Base-by-base conservation (phyloP, 35 echinoderm and acorn worm genomes). In the Eucidaris tribuloides region DNA sequence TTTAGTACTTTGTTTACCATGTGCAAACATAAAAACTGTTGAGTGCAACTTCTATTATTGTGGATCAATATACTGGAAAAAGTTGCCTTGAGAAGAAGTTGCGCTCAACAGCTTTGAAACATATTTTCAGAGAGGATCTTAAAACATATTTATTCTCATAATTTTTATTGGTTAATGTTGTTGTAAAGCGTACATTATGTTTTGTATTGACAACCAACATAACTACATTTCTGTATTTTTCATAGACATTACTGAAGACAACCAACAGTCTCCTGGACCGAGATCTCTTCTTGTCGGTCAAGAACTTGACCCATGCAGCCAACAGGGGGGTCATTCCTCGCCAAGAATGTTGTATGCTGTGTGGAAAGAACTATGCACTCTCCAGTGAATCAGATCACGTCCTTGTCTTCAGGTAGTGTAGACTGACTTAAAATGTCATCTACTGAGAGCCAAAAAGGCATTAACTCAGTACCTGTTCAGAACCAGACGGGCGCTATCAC, bases 321-420 rank as follows among this genome's bases (percentile, higher is more conserved):
- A 89, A 90, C 19, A 92, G 88, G 42, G 95, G 90, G 3, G 35
- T 98, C 14, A 46, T 91, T 5, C 87, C 95, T 41, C 72, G 86
- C 27, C 41, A 78, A 52, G 86, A 93, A 20, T 40, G 32, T 39
- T 98, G 95, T 62, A 83, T 89, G 31, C 62, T 98, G n/a, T 98
- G 95, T 71, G 79, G 83, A 11, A 84, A 86, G 61, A 83, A 58
- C 44, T 98, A 83, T 80, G 43, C 68, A 5, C 56, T 76, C 42
- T 82, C 82, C 23, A 42, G 66, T 3, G 82, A 86, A 31, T 39
- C 76, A 30, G 95, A 93, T 34, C 45, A 76, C 27, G 77, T 89
- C 0, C 84, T 98, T 9, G 82, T 98, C n/a, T 98, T 98, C 90
- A 98, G 90, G 95, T 98, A 79, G 56, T 9, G 72, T 68, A 15